A percentile compares a stretch with the other conserved stretches of the same genome.
Conservation (phyloP, 2,113 vertebrate genomes). For the Ia io region DNA sequence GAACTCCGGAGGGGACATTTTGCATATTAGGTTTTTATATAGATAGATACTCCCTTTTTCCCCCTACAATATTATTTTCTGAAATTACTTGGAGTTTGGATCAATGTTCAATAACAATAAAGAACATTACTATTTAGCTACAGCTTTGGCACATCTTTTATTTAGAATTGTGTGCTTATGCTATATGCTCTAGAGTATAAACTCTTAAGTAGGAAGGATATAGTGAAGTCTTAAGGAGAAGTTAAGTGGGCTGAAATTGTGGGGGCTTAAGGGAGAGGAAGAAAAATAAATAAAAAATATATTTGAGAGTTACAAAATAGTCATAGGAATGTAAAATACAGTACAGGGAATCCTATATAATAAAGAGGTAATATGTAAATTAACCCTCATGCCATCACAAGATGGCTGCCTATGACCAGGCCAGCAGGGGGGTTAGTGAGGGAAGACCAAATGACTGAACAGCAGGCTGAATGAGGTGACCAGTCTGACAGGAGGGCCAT, state of each 20-base stretch:
- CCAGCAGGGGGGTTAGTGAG: too few relatives aligned
- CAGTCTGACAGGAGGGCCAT: too few relatives aligned
- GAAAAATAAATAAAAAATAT: not conserved
- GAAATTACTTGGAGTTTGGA: not conserved
- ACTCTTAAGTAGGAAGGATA: not conserved
- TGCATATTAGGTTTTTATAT: too few relatives aligned
- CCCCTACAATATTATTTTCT: not conserved
- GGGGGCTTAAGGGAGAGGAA: rapidly evolving
- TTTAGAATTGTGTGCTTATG: not conserved
- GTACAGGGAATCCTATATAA: not conserved
- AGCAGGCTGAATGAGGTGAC: too few relatives aligned
- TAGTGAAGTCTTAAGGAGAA: not conserved
- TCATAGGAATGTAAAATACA: not conserved
- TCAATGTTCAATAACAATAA: not conserved
- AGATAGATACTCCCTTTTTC: not conserved
- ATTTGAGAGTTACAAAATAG: not conserved
- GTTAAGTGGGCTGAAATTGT: not conserved
- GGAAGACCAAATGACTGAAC: too few relatives aligned
- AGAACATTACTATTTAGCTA: not conserved
- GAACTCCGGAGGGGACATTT: too few relatives aligned
- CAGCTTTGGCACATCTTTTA: not conserved
- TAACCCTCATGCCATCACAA: too few relatives aligned
- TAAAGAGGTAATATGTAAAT: too few relatives aligned
- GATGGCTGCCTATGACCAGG: too few relatives aligned
- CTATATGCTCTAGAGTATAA: not conserved